phyloP scores from a whole-genome alignment of 1,140 invertebrate genomes.

The Hylaeus anthracinus region DNA sequence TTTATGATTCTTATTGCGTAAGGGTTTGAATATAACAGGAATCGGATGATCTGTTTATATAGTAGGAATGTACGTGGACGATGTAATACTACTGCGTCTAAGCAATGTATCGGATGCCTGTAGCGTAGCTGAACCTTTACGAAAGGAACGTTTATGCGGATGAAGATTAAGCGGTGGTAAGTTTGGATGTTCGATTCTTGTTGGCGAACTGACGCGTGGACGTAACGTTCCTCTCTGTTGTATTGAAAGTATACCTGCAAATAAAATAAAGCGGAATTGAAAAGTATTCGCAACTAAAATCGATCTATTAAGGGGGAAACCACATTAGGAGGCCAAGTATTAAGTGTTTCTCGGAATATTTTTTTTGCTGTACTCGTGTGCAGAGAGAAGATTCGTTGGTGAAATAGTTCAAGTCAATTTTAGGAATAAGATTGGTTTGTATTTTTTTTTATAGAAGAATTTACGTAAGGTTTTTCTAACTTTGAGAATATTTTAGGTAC shows the following conservation, averaged over 20 bases:
- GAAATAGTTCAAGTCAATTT: too few relatives aligned
- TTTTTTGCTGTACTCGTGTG: too few relatives aligned
- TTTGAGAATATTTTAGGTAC: too few relatives aligned
- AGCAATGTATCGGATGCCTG: conserved; percentile 83
- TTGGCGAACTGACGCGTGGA: conserved; percentile 87
- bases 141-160: conserved; percentile 80
- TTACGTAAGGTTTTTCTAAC: too few relatives aligned
- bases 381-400: too few relatives aligned
- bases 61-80: conserved; percentile 75
- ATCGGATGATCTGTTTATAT: conserved; percentile 64
- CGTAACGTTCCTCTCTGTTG: conserved; percentile 69
- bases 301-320: background rate
- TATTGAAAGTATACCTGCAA: conserved; percentile 66
- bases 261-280: background rate
- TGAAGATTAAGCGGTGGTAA: conserved; percentile 88
- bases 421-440: too few relatives aligned
- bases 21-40: conserved; percentile 13
- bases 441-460: too few relatives aligned
- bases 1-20: conserved; percentile 26
- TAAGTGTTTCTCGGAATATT: too few relatives aligned
- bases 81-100: conserved; percentile 68
- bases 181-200: conserved; percentile 90
- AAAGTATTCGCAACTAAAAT: background rate
- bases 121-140: conserved; percentile 82
- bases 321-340: too few relatives aligned